phyloP scores from a whole-genome alignment of 2,888 invertebrate species.

The Strigamia maritima region DNA sequence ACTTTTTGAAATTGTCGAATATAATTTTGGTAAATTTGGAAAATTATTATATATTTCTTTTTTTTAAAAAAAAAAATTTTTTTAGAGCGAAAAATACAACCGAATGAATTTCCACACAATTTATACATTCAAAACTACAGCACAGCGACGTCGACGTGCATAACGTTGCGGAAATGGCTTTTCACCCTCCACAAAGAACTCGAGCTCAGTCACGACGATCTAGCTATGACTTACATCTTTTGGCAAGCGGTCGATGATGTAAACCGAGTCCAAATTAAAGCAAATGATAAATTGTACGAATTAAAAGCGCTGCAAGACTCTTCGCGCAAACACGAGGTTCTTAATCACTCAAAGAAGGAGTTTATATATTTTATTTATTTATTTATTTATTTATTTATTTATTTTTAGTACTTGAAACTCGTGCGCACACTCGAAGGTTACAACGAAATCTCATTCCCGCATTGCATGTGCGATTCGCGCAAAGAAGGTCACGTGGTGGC shows the following conservation, averaged over 20 bases:
- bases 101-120: conserved; percentile 93
- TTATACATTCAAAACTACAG: conserved; percentile 98
- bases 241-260: conserved; percentile 95
- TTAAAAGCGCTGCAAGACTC: conserved; percentile 91
- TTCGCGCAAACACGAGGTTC: conserved; percentile 73
- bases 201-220: conserved; percentile 65
- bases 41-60: no score
- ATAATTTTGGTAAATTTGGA: conserved; percentile 79
- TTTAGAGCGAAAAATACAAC: conserved; percentile 84
- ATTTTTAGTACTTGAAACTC: conserved; percentile 67
- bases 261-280: conserved; percentile 84
- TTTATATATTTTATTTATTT: not conserved
- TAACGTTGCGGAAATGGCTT: conserved; percentile 82
- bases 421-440: conserved; percentile 87
- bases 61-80: conserved; percentile 29
- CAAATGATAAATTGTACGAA: conserved; percentile 89
- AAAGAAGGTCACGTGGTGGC: conserved; percentile 82
- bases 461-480: conserved; percentile 84
- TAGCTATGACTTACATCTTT: conserved; percentile 79
- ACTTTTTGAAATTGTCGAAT: conserved; percentile 94
- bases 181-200: conserved; percentile 70
- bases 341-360: not conserved
- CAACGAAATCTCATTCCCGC: conserved; percentile 90
- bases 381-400: conserved; percentile 37
- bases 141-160: conserved; percentile 92